Conservation (phyloP, 2,888 invertebrate species). For the Nowickia ferox region DNA sequence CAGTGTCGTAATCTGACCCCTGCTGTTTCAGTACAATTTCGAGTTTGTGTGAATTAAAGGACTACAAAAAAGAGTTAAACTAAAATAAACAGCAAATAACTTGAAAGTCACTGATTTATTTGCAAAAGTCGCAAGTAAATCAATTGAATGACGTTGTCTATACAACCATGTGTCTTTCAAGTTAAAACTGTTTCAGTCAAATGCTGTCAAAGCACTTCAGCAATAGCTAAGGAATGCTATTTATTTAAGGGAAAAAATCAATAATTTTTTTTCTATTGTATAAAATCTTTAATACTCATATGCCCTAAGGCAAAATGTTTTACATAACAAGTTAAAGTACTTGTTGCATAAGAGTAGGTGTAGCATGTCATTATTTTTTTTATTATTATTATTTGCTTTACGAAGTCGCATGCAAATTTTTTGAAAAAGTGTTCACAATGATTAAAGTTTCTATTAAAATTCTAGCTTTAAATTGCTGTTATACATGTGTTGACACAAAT, state of each 20-base stretch:
- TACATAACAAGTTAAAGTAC: slow-evolving; percentile 1
- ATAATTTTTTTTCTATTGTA: slow-evolving; percentile 9
- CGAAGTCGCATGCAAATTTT: too few relatives aligned
- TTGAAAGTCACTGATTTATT: slow-evolving; percentile 8
- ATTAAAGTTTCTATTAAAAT: not conserved
- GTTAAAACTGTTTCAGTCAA: not conserved
- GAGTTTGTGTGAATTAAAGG: too few relatives aligned
- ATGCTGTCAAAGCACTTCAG: slow-evolving; percentile 10
- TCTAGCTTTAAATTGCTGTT: slow-evolving; percentile 8
- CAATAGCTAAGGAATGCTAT: not conserved
- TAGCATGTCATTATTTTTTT: not conserved
- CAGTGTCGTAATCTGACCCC: too few relatives aligned
- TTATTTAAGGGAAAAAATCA: not conserved
- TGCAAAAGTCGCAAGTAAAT: not conserved
- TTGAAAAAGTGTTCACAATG: not conserved
- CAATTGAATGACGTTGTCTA: slow-evolving; percentile 32
- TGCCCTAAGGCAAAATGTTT: slow-evolving; percentile 10
- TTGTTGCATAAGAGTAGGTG: slow-evolving; percentile 37
- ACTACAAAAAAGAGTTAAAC: not conserved
- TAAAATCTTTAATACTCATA: not conserved
- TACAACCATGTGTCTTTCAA: not conserved
- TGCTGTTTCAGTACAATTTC: too few relatives aligned
- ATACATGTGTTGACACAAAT: slow-evolving; percentile 57
- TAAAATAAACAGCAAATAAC: not conserved
- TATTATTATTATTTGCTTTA: not conserved